Evolutionary conservation across 2,113 vertebrate genomes (phyloP).

Genomic region (Malurus cyaneus): DNA sequence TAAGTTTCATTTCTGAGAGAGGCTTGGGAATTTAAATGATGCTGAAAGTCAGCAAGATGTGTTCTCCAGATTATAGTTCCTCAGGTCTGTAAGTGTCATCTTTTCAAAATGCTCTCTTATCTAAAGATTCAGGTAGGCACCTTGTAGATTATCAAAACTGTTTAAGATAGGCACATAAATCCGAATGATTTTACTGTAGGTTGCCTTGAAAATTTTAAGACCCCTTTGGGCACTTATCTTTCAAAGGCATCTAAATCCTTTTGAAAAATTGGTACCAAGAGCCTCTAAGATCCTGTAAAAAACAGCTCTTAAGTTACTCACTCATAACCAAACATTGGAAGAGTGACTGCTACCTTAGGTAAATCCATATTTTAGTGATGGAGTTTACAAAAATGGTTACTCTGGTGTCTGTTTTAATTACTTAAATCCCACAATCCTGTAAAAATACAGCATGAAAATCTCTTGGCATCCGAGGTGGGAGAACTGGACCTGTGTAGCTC

Average conservation of each 20-base stretch:
- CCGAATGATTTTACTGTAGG: constrained; percentile 52
- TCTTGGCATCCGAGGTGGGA: background rate
- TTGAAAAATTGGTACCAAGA: constrained; percentile 61
- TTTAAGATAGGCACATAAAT: constrained; percentile 58
- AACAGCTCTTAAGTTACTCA: constrained; percentile 32
- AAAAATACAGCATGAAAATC: background rate
- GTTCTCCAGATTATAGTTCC: constrained; percentile 34
- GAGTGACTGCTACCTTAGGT: background rate
- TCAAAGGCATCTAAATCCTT: constrained; percentile 61
- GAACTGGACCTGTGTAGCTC: background rate
- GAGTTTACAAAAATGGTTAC: background rate
- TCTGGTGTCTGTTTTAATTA: background rate
- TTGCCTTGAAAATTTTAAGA: constrained; percentile 62
- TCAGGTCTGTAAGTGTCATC: background rate
- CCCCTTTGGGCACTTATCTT: constrained; percentile 61
- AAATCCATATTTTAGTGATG: background rate
- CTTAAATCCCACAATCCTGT: background rate
- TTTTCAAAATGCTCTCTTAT: constrained; percentile 54
- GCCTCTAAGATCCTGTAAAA: constrained; percentile 43
- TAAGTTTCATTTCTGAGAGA: constrained; percentile 40
- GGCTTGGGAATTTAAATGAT: constrained; percentile 34
- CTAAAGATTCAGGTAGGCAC: constrained; percentile 50
- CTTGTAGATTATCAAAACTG: constrained; percentile 64
- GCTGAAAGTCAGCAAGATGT: constrained; percentile 27
- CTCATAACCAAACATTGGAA: constrained; percentile 3